A percentile compares a stretch with the other conserved stretches of the same genome.
These are phyloP conservation scores for Anoura caudifer DNA, from an alignment of 2,113 vertebrate genomes.

Conservation along the genomic window DNA sequence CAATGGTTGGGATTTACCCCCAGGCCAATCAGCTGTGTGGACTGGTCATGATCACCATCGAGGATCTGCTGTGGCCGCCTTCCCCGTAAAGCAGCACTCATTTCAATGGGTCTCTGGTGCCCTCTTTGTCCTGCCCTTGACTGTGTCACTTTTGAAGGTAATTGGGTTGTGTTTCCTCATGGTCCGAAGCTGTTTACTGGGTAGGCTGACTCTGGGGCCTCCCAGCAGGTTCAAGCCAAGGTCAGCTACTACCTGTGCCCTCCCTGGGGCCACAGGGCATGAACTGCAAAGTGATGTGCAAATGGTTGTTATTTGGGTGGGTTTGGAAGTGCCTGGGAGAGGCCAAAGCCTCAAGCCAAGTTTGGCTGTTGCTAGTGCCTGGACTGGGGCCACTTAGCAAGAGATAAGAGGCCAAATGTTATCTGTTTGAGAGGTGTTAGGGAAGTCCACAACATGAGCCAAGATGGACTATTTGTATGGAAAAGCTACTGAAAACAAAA, in stretches of 20 bases:
- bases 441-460: neutral
- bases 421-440: neutral
- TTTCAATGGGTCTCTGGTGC: neutral
- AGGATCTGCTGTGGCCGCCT: neutral
- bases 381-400: neutral
- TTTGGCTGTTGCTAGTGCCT: neutral
- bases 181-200: neutral
- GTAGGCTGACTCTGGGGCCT: neutral
- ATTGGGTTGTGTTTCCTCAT: neutral
- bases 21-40: neutral
- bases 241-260: neutral
- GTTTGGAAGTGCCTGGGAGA: neutral
- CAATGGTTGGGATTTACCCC: neutral
- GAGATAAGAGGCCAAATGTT: neutral
- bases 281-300: neutral
- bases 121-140: neutral
- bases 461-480: neutral
- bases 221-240: neutral
- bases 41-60: neutral
- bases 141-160: neutral
- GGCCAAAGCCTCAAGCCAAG: neutral
- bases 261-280: neutral
- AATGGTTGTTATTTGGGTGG: neutral
- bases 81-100: neutral
- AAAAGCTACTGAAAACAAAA: neutral